Evolutionary conservation across 2,113 vertebrate species (phyloP).

Genomic region (Ranitomeya variabilis): DNA sequence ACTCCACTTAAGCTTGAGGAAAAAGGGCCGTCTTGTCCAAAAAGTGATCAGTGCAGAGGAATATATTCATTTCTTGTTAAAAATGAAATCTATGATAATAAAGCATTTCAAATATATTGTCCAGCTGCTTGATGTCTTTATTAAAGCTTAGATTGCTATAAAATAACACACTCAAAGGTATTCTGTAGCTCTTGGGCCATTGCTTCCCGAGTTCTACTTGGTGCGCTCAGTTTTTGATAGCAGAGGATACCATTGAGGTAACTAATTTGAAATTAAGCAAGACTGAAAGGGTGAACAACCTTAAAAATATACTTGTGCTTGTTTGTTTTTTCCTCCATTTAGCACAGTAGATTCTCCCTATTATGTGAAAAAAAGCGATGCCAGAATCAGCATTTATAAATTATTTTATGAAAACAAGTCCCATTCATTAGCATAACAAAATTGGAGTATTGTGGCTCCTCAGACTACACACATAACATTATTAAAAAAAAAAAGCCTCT

Average conservation of each 20-base stretch:
- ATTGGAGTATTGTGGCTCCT: constrained; percentile 11
- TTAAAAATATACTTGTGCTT: background rate
- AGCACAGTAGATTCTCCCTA: constrained; percentile 18
- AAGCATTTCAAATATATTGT: background rate
- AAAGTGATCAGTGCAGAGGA: no score
- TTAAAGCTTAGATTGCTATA: no score
- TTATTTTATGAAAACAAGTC: constrained; percentile 19
- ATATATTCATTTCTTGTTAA: background rate
- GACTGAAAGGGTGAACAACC: background rate
- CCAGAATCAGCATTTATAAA: background rate
- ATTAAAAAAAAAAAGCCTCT: constrained; percentile 13
- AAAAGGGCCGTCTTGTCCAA: no score
- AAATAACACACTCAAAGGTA: no score
- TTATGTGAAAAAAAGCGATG: background rate
- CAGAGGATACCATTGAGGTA: no score
- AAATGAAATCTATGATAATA: background rate
- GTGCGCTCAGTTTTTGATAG: no score
- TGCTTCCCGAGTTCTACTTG: no score
- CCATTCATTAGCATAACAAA: constrained; percentile 23
- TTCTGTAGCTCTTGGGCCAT: no score
- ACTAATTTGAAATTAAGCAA: background rate
- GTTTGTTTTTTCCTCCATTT: background rate
- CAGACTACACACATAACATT: constrained; percentile 14
- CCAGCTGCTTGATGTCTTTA: no score
- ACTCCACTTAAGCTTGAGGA: no score